phyloP scores from a whole-genome alignment of 2,888 invertebrate genomes.

The Lutraria lutraria region DNA sequence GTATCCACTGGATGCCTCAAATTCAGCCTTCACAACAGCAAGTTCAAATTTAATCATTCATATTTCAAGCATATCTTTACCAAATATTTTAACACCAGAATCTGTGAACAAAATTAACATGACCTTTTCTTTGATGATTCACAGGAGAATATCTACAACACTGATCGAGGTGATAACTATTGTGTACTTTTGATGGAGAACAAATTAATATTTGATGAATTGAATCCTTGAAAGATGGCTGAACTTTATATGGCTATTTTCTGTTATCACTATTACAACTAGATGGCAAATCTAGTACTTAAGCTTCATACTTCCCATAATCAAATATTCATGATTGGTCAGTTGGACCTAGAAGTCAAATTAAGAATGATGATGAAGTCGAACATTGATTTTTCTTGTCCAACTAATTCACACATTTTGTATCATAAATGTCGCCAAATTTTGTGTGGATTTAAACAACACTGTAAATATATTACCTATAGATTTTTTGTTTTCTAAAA shows the following conservation, averaged over 20 bases:
- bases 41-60: too few species aligned
- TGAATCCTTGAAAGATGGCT: neutral
- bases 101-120: too few species aligned
- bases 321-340: conserved; percentile 21
- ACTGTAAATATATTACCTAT: neutral
- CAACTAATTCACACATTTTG: neutral
- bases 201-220: neutral
- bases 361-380: neutral
- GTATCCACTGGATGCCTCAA: too few species aligned
- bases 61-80: too few species aligned
- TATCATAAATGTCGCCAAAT: neutral
- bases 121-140: too few species aligned
- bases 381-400: neutral
- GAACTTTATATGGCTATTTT: neutral
- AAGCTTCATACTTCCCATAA: neutral
- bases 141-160: too few species aligned
- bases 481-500: neutral
- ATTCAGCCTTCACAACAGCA: too few species aligned
- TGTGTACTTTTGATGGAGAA: neutral
- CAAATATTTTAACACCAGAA: too few species aligned
- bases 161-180: neutral
- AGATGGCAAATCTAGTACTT: neutral
- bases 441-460: neutral
- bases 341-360: neutral
- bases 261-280: neutral